phyloP scores from a whole-genome alignment of 1,140 invertebrate genomes.

The Colletes gigas region DNA sequence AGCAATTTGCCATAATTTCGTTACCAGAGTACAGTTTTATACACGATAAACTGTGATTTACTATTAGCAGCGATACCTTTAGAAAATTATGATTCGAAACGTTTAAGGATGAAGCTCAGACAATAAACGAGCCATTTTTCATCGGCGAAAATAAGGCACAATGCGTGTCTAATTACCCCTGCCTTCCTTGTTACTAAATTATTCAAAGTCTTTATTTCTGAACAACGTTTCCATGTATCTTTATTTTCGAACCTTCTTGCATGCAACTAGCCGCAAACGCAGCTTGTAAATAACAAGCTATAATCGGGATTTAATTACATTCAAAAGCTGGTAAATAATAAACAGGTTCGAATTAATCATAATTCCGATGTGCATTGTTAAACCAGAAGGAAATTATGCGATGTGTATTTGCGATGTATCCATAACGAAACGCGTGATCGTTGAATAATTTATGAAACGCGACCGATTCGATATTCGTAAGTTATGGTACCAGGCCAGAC shows the following conservation, averaged over 20 bases:
- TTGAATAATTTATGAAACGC: conserved; percentile 17
- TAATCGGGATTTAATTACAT: conserved; percentile 11
- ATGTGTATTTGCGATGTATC: background rate
- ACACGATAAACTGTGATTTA: no score
- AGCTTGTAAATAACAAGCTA: background rate
- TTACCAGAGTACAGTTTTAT: no score
- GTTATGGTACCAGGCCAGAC: background rate
- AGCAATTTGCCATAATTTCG: no score
- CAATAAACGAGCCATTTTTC: conserved; percentile 26
- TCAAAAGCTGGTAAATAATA: background rate
- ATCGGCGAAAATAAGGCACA: background rate
- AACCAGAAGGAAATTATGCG: background rate
- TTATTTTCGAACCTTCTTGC: background rate
- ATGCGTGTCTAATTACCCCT: background rate
- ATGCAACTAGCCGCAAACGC: background rate
- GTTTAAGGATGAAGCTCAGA: conserved; percentile 5
- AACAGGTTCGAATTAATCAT: background rate
- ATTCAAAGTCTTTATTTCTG: no score
- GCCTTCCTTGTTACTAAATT: background rate
- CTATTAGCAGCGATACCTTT: no score
- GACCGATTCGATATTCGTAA: background rate
- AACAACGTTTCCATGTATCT: background rate
- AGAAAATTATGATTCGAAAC: no score
- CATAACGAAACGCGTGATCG: background rate
- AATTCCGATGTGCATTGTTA: background rate